Evolutionary conservation across 2,113 vertebrate species (phyloP), one percentile per base, ranked within the genome.

Genomic region (Panthera uncia): DNA sequence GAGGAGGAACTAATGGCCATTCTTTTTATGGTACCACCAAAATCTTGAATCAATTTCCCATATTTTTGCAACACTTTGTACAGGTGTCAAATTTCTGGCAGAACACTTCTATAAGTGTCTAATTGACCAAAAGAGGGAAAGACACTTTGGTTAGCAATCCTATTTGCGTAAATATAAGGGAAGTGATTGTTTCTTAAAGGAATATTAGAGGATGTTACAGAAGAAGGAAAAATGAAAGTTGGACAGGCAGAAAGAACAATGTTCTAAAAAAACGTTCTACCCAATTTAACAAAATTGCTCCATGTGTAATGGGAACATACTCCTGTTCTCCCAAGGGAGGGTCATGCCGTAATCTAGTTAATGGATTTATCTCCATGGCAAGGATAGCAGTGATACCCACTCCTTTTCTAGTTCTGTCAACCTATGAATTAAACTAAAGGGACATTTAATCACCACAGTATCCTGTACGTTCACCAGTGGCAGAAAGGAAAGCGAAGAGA

Each of bases 211-310:
- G 27, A 69, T 41, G 0, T 82, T 86, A 38, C 23, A 83, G 50
- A 78, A 71, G 84, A 88, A 94, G 61, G 88, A 50, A 93, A 95
- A 68, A 68, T 74, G 41, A 31, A 87, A 63, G 29, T 66, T 83
- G 41, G 38, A 14, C 29, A 88, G 74, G 41, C 52, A 87, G 23
- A 91, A 92, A 66, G 89, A 90, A 50, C 36, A 65, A 0, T 66
- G 21, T 88, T 89, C 89, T 69, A 19, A 74, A 18, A 95, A 93
- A 88, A 45, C 45, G 76, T 87, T 80, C 74, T 27, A 38, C 7
- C 36, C 65, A 38, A 57, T 33, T 73, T 52, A 45, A 19, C 74
- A 25, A 80, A 88, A 29, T 71, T 94, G 36, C 78, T 76, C 23
- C 21, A 4, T 63, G 9, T 38, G 33, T 61, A 88, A 80, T 41